These are phyloP conservation scores for Paracanthobrama guichenoti DNA, from an alignment of 2,113 vertebrate genomes.

Conservation along the genomic window DNA sequence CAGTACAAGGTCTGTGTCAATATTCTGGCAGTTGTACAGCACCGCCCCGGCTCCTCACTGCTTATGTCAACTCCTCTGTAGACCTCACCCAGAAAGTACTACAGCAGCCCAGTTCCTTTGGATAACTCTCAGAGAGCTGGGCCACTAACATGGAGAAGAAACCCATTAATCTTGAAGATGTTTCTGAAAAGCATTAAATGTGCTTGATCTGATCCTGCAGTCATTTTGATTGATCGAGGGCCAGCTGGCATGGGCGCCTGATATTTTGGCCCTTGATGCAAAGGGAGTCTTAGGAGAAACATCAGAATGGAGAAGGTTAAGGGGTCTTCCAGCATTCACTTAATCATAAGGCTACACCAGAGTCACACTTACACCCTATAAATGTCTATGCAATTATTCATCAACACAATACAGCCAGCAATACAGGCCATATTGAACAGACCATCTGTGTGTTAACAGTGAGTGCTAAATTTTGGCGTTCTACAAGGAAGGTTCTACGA, in stretches of 20 bases:
- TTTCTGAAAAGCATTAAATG: slow-evolving; percentile 48
- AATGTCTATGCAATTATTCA: background rate
- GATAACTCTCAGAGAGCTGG: slow-evolving; percentile 18
- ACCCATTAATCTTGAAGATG: slow-evolving; percentile 32
- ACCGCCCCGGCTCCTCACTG: slow-evolving; percentile 31
- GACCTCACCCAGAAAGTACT: slow-evolving; percentile 50
- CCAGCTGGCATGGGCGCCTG: slow-evolving; percentile 39
- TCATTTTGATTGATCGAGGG: slow-evolving; percentile 35
- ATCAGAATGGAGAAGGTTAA: slow-evolving; percentile 3
- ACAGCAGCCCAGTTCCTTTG: slow-evolving; percentile 21
- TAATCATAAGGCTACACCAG: slow-evolving; percentile 9
- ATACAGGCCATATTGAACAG: background rate
- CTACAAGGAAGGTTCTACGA: slow-evolving; percentile 13
- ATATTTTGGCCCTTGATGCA: slow-evolving; percentile 28
- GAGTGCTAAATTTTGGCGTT: background rate
- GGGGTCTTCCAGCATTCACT: background rate
- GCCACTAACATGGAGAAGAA: slow-evolving; percentile 23
- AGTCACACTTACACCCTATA: slow-evolving; percentile 1
- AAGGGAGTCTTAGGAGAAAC: slow-evolving; percentile 16
- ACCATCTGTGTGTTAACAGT: background rate
- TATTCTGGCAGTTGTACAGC: slow-evolving; percentile 37
- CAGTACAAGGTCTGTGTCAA: slow-evolving; percentile 36
- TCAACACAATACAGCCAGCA: background rate
- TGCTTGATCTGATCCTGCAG: slow-evolving; percentile 54
- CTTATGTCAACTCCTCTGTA: slow-evolving; percentile 44